A percentile compares a stretch with the other conserved stretches of the same genome.
Evolutionary conservation across 2,113 vertebrate species (phyloP).

Genomic region (Protomyctophum bolini): DNA sequence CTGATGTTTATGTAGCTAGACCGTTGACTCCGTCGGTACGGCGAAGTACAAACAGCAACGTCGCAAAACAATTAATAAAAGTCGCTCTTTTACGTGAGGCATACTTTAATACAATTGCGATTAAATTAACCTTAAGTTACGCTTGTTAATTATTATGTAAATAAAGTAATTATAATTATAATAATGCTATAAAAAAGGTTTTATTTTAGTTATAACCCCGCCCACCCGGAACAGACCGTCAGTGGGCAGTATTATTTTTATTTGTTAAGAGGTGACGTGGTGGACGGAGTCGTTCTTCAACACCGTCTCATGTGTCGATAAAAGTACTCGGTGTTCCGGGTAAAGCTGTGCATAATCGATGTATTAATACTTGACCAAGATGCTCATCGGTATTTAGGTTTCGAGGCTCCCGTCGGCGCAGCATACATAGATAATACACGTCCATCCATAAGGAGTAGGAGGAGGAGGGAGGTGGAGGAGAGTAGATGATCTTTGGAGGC

Average conservation of each 20-base stretch:
- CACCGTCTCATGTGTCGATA: conserved; percentile 22
- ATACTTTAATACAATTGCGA: no score
- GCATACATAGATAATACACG: conserved; percentile 11
- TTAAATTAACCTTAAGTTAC: no score
- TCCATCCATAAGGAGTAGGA: background rate
- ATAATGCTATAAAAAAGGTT: no score
- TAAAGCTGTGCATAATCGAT: conserved; percentile 19
- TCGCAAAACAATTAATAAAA: no score
- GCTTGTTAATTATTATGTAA: no score
- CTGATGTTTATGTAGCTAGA: no score
- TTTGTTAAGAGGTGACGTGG: conserved; percentile 76
- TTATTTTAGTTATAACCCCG: conserved; percentile 43
- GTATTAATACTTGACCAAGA: conserved; percentile 8
- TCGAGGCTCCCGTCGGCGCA: no score
- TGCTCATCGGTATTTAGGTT: conserved; percentile 36
- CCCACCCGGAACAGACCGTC: conserved; percentile 73
- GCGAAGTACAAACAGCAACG: no score
- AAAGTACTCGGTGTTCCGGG: conserved; percentile 38
- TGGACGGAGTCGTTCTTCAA: conserved; percentile 42
- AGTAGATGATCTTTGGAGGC: conserved; percentile 34
- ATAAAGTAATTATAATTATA: no score
- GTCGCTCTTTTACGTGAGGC: no score
- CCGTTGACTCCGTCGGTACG: no score
- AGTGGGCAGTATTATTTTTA: conserved; percentile 61
- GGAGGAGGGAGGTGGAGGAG: conserved; percentile 24